A percentile compares a stretch with the other conserved stretches of the same genome.
These are phyloP conservation scores for Aramus guarauna DNA, from an alignment of 2,113 vertebrate genomes.

Conservation along the genomic window DNA sequence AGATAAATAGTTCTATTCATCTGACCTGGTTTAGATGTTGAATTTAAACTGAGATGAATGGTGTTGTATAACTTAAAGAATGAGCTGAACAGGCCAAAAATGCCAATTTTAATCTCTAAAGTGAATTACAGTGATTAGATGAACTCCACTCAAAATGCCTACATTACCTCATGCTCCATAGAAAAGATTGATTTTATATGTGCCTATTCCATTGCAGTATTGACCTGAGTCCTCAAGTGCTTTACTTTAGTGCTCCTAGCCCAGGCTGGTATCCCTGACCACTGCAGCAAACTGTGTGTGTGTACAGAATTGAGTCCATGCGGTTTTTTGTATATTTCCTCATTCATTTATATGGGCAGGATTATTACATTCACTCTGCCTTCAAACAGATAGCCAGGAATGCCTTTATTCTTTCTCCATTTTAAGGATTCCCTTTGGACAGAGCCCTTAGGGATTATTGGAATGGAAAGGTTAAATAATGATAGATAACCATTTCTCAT, in stretches of 20 bases:
- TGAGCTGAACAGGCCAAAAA: not conserved
- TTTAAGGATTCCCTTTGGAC: not conserved
- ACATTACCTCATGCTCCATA: not conserved
- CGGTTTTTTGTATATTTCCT: not conserved
- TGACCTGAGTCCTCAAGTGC: not conserved
- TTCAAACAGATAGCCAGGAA: not conserved
- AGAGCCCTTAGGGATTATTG: not conserved
- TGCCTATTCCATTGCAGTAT: not conserved
- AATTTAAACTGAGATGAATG: not conserved
- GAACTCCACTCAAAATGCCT: not conserved
- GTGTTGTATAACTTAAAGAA: not conserved
- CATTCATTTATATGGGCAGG: not conserved
- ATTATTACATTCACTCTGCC: not conserved
- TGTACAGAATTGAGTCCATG: not conserved
- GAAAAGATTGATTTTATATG: not conserved
- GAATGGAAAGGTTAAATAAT: not conserved
- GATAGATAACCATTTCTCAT: not conserved
- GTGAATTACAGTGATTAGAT: not conserved
- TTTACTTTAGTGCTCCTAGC: not conserved
- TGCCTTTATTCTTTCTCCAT: not conserved
- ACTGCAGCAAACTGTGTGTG: not conserved
- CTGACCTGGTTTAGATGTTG: not conserved
- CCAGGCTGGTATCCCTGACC: not conserved
- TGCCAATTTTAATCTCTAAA: not conserved
- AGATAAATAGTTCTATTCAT: not conserved